phyloP scores from a whole-genome alignment of 2,113 vertebrate species.

The Trogon melanurus region DNA sequence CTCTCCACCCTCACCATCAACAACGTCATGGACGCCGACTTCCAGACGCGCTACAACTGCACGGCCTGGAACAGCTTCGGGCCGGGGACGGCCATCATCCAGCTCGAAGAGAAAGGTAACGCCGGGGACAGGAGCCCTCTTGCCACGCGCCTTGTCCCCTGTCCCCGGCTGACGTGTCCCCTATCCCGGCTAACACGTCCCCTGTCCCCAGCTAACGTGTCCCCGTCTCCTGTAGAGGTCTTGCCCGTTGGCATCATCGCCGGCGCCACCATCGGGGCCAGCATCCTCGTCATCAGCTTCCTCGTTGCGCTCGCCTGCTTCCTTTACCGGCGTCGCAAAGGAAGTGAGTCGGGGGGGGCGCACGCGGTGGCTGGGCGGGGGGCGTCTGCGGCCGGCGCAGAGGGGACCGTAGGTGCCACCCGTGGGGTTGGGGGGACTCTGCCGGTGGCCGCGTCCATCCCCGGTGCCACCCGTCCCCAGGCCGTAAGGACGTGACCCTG shows the following conservation, averaged over 20 bases:
- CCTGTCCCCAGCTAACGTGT: not conserved
- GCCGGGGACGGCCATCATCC: constrained; percentile 92
- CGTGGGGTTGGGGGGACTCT: rapidly evolving
- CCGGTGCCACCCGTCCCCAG: constrained; percentile 44
- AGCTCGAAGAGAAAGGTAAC: constrained; percentile 86
- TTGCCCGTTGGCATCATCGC: constrained; percentile 90
- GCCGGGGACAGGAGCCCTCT: rapidly evolving
- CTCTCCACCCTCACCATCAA: constrained; percentile 95
- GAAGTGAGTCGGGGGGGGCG: constrained; percentile 83
- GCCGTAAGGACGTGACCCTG: constrained; percentile 90
- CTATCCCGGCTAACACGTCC: not conserved
- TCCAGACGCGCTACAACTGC: constrained; percentile 96
- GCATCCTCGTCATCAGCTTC: constrained; percentile 84
- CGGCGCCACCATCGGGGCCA: constrained; percentile 84
- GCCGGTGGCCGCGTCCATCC: rapidly evolving
- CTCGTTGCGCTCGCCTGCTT: constrained; percentile 84
- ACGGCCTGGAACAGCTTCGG: constrained; percentile 95
- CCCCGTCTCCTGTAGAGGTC: constrained; percentile 77
- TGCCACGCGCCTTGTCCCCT: too few relatives aligned
- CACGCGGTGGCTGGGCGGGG: too few relatives aligned
- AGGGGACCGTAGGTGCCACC: not conserved
- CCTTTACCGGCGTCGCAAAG: constrained; percentile 95
- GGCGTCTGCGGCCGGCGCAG: not conserved
- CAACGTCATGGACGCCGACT: constrained; percentile 92
- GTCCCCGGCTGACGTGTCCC: too few relatives aligned